These are phyloP conservation scores for Brevipalpus yothersi DNA, from an alignment of 1,140 invertebrate genomes.

Conservation along the genomic window DNA sequence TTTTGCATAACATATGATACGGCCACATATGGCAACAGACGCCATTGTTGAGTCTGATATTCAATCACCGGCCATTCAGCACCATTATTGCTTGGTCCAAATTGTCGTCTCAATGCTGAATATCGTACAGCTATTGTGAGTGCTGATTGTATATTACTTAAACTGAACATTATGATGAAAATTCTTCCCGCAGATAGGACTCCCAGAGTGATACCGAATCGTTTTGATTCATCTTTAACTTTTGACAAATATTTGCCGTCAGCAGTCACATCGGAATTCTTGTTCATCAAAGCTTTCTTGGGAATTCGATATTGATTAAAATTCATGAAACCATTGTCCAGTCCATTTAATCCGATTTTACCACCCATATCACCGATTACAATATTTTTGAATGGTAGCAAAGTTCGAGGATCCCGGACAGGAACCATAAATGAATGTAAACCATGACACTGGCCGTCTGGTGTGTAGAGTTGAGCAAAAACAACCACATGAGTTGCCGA, in stretches of 20 bases:
- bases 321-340: slow-evolving; percentile 71
- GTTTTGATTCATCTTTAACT: slow-evolving; percentile 8
- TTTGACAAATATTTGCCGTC: slow-evolving; percentile 50
- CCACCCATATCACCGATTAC: slow-evolving; percentile 63
- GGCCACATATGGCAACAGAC: slow-evolving; percentile 68
- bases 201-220: slow-evolving; percentile 28
- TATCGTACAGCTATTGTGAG: slow-evolving; percentile 68
- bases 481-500: slow-evolving; percentile 45
- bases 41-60: slow-evolving; percentile 73
- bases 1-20: slow-evolving; percentile 46
- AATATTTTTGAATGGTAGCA: slow-evolving; percentile 43
- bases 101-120: slow-evolving; percentile 65
- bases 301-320: slow-evolving; percentile 66
- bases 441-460: slow-evolving; percentile 54
- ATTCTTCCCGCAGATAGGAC: slow-evolving; percentile 57
- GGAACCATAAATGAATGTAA: slow-evolving; percentile 61
- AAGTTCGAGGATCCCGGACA: slow-evolving; percentile 44
- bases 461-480: slow-evolving; percentile 63
- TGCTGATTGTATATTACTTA: slow-evolving; percentile 37
- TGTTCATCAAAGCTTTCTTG: slow-evolving; percentile 52
- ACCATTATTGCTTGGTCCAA: slow-evolving; percentile 30
- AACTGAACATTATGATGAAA: slow-evolving; percentile 36
- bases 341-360: slow-evolving; percentile 60
- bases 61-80: slow-evolving; percentile 62
- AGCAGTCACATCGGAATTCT: slow-evolving; percentile 55